Percentiles rank a stretch among this genome's conserved stretches.
Evolutionary conservation across 2,888 invertebrate genomes (phyloP).

Genomic region (Heteropelma amictum): DNA sequence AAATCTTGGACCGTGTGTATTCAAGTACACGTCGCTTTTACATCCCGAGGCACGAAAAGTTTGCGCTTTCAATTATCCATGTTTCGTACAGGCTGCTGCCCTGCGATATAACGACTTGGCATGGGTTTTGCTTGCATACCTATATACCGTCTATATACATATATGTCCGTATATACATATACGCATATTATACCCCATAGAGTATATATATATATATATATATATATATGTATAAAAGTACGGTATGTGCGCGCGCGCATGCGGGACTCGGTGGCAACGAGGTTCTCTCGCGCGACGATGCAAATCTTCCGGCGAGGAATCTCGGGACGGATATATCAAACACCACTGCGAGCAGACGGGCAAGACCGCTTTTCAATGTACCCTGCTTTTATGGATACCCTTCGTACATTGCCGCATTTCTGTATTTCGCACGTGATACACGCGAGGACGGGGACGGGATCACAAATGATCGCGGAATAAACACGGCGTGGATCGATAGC

Average conservation of each 20-base stretch:
- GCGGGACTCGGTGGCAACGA: conserved; percentile 4
- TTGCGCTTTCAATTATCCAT: conserved; percentile 53
- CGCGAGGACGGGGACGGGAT: conserved; percentile 44
- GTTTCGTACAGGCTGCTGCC: conserved; percentile 37
- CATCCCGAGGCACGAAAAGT: conserved; percentile 47
- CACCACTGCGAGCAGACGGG: conserved; percentile 31
- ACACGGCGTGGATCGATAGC: conserved; percentile 48
- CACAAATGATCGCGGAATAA: conserved; percentile 53
- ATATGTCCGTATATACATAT: neutral
- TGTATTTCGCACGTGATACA: conserved; percentile 48
- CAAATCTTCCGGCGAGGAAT: conserved; percentile 22
- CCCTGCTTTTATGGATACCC: conserved; percentile 36
- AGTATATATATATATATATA: neutral
- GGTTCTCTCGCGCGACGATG: conserved; percentile 16
- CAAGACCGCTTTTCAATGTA: conserved; percentile 34
- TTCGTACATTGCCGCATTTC: conserved; percentile 51
- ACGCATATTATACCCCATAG: neutral
- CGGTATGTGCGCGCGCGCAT: too few species aligned
- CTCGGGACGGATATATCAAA: conserved; percentile 10
- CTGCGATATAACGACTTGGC: conserved; percentile 29
- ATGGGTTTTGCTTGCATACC: conserved; percentile 19
- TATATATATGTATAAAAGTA: neutral
- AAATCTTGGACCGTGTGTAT: neutral
- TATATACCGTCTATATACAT: too few species aligned
- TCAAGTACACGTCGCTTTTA: conserved; percentile 42